phyloP scores from a whole-genome alignment of 1,140 invertebrate species.

The Drosophila sulfurigaster region DNA sequence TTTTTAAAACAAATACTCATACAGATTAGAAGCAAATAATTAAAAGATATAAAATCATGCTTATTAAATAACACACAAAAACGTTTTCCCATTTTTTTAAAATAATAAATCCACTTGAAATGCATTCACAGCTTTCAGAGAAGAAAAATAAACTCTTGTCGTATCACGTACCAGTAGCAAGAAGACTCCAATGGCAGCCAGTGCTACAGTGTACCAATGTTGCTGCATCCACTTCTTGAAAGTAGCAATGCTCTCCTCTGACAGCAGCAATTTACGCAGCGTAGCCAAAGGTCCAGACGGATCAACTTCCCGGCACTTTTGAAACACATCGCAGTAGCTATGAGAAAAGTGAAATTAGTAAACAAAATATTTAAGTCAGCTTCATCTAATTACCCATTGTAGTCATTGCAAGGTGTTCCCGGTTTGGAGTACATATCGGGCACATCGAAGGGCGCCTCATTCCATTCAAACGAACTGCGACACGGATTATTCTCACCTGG shows the following conservation, averaged over 20 bases:
- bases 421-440: conserved; percentile 97
- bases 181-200: conserved; percentile 91
- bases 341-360: background rate
- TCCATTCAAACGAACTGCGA: conserved; percentile 96
- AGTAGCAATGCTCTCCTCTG: conserved; percentile 94
- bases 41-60: background rate
- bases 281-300: conserved; percentile 97
- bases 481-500: conserved; percentile 93
- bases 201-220: conserved; percentile 93
- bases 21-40: conserved; percentile 8
- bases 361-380: background rate
- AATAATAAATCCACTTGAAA: no score
- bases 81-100: background rate
- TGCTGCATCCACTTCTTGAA: conserved; percentile 93
- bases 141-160: background rate
- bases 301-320: conserved; percentile 97
- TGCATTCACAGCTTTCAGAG: background rate
- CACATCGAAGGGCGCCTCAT: conserved; percentile 93
- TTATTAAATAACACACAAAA: background rate
- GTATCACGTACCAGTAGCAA: conserved; percentile 89
- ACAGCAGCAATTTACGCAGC: conserved; percentile 93
- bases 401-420: conserved; percentile 98
- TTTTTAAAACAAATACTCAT: conserved; percentile 49
- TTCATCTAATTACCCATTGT: conserved; percentile 90
- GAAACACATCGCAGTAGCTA: conserved; percentile 99